Evolutionary conservation across 2,888 invertebrate genomes (phyloP).

Genomic region (Escarpia spicata): DNA sequence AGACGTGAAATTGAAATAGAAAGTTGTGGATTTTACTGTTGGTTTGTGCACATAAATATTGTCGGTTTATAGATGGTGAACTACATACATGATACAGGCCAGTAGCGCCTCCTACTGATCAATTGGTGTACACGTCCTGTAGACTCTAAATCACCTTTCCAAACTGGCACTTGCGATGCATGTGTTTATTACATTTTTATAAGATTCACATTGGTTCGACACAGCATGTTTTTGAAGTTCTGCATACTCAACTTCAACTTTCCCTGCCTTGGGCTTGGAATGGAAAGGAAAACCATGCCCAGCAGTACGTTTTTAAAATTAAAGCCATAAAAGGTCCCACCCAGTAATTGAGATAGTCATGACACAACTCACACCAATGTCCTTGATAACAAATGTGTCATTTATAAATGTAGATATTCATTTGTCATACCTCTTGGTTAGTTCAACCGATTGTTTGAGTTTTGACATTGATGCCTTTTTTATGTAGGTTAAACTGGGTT

Average conservation of each 20-base stretch:
- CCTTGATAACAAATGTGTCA: background rate
- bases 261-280: too few species aligned
- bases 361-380: background rate
- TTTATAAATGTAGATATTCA: background rate
- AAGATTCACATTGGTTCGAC: too few species aligned
- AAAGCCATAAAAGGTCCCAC: background rate
- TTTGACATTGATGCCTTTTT: background rate
- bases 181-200: too few species aligned
- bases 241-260: too few species aligned
- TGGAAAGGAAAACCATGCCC: too few species aligned
- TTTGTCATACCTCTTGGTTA: background rate
- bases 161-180: too few species aligned
- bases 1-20: background rate
- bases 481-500: background rate
- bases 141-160: too few species aligned
- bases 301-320: too few species aligned
- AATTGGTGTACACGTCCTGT: background rate
- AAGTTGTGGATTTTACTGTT: background rate
- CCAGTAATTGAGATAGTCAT: background rate
- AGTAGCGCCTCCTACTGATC: conserved; percentile 5
- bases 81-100: conserved; percentile 9
- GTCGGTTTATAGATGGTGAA: background rate
- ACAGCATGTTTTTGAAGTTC: too few species aligned
- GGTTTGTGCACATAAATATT: background rate
- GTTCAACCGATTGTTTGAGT: background rate